Evolutionary conservation across 2,113 vertebrate genomes (phyloP).

Genomic region (Alosa alosa): DNA sequence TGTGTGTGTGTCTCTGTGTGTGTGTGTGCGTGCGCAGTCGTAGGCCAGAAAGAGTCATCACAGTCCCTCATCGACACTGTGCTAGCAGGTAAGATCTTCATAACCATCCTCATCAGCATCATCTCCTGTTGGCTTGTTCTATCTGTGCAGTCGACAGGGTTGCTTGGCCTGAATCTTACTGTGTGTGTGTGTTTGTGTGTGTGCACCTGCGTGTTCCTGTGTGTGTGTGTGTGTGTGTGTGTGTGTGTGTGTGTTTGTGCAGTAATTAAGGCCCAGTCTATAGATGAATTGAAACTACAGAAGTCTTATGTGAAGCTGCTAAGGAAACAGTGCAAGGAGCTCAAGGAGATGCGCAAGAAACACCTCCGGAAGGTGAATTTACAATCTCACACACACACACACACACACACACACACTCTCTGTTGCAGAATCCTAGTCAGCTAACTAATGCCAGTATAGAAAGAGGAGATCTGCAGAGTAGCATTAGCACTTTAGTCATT

Average conservation of each 20-base stretch:
- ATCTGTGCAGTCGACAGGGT: background rate
- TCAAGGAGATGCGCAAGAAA: constrained; percentile 81
- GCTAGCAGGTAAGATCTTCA: constrained; percentile 74
- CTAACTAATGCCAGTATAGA: too few relatives aligned
- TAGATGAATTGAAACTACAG: constrained; percentile 77
- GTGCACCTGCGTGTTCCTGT: background rate
- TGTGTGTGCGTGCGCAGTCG: constrained; percentile 44
- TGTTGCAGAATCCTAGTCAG: too few relatives aligned
- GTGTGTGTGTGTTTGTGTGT: background rate
- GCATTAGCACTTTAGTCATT: background rate
- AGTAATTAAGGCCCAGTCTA: constrained; percentile 69
- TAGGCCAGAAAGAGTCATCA: constrained; percentile 74
- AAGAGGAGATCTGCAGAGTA: background rate
- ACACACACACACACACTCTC: background rate
- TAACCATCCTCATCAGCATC: constrained; percentile 5
- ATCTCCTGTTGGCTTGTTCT: background rate
- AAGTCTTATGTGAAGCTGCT: constrained; percentile 75
- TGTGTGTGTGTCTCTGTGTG: constrained; percentile 25
- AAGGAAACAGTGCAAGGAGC: constrained; percentile 80
- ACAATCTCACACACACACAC: background rate
- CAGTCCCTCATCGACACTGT: constrained; percentile 71
- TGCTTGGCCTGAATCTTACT: background rate
- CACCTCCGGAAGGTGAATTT: constrained; percentile 74
- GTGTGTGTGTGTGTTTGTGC: constrained; percentile 33
- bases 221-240: background rate